Percentiles rank a stretch among this genome's conserved stretches.
phyloP scores from a whole-genome alignment of 2,113 vertebrate genomes.

The Herpailurus yagouaroundi region DNA sequence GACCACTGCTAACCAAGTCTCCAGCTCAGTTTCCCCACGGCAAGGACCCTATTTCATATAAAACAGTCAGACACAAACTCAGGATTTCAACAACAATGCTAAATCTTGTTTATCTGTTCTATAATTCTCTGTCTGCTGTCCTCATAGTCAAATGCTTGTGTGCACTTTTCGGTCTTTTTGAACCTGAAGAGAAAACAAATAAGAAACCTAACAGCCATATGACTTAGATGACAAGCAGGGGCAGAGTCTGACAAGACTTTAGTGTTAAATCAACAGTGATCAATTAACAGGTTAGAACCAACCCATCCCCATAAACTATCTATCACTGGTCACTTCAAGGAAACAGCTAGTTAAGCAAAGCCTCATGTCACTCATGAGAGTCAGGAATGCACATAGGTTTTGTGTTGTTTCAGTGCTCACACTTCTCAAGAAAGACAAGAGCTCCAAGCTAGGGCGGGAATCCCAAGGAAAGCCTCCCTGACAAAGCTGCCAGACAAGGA shows the following conservation, averaged over 20 bases:
- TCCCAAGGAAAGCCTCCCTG: background rate
- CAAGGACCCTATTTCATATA: background rate
- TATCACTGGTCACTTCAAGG: background rate
- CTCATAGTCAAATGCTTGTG: background rate
- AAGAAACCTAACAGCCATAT: background rate
- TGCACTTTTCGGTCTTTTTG: background rate
- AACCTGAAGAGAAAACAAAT: slow-evolving; percentile 13
- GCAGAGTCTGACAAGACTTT: background rate
- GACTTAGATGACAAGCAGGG: background rate
- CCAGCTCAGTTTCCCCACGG: background rate
- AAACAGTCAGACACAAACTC: background rate
- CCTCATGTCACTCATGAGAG: background rate
- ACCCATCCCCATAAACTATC: background rate
- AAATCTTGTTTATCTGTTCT: background rate
- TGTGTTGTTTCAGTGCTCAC: background rate
- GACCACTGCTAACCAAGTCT: background rate
- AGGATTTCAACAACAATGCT: background rate
- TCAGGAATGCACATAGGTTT: background rate
- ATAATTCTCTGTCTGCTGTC: background rate
- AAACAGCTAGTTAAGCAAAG: background rate
- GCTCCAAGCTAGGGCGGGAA: slow-evolving; percentile 17
- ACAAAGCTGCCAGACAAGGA: background rate
- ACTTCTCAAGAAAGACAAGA: background rate
- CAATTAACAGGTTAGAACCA: background rate
- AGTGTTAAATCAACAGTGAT: background rate